Evolutionary conservation across 2,113 vertebrate genomes (phyloP), one percentile per base, ranked within the genome.

Genomic region (Pseudonaja textilis): DNA sequence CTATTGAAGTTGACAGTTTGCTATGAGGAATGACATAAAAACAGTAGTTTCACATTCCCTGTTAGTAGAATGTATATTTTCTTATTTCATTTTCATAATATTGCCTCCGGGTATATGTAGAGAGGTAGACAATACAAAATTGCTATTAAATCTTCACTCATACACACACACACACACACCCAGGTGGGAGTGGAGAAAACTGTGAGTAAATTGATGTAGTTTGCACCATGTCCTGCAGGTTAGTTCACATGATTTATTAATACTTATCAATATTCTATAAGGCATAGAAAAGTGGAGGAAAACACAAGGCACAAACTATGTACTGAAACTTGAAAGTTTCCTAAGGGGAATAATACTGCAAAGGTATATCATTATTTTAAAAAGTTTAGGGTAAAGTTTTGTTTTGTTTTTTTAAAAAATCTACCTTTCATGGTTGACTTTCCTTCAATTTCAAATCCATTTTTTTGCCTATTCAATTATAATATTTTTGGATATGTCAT

Each of bases 31-130:
- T 86, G 34, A 39, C 86, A 89, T 25, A 25, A 64, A 91, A 85
- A 61, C 47, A 34, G 6, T 64, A 14, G 57, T 86, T 91, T 91
- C 47, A 3, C 25, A 3, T 85, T 91, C 47, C 52, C 50, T 81
- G 45, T 91, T 93, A 50, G 34, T 23, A 64, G 88, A 52, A 93
- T 64, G 90, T 93, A 93, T 64, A 90, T 93, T 90, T 93, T 56
- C 89, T 96, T 94, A 74, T 93, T 95, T 93, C n/a, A 56, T 42
- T 91, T 85, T 87, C 90, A 93, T 91, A 95, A 91, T 87, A 23
- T 54, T 93, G 52, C 0, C 1, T 3, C 25, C 18, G 87, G 52
- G 4, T 91, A 6, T 0, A 0, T 61, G 47, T 42, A 10, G 10
- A 29, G 52, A n/a, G 29, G 34, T 55, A n/a, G 88, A 93, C 57